Conservation (phyloP, 2,113 vertebrate genomes). For the Sapayoa aenigma region DNA sequence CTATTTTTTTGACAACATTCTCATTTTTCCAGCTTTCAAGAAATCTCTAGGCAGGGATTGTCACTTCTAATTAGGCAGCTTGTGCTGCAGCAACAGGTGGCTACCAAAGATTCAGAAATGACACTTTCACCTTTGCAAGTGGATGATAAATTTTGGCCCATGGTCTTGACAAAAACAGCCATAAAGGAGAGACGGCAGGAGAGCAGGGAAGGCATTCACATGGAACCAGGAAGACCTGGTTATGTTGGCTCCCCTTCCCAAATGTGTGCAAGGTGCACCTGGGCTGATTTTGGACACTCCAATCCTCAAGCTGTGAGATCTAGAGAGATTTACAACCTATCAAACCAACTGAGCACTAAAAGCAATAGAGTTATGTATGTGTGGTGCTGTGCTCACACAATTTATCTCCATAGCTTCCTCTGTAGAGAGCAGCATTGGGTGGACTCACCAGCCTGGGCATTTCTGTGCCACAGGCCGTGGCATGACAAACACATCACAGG, state of each 20-base stretch:
- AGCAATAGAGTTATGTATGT: accelerated
- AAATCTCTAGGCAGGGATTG: background rate
- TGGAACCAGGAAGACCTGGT: background rate
- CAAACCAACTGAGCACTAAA: background rate
- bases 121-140: background rate
- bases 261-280: background rate
- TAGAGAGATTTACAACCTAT: background rate
- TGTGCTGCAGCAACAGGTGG: background rate
- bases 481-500: background rate
- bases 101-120: background rate
- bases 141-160: background rate
- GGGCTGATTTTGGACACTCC: background rate
- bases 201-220: background rate
- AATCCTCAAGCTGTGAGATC: background rate
- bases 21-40: constrained; percentile 1
- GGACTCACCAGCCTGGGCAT: background rate
- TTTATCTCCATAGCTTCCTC: background rate
- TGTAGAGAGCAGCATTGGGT: accelerated
- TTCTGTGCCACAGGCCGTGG: background rate
- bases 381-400: background rate
- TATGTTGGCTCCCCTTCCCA: background rate
- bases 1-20: background rate
- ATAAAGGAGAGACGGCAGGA: background rate
- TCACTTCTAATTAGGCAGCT: background rate
- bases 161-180: background rate